Evolutionary conservation across 2,888 invertebrate species (phyloP), one percentile per base, ranked within the genome.

Genomic region (Clusia tigrina): DNA sequence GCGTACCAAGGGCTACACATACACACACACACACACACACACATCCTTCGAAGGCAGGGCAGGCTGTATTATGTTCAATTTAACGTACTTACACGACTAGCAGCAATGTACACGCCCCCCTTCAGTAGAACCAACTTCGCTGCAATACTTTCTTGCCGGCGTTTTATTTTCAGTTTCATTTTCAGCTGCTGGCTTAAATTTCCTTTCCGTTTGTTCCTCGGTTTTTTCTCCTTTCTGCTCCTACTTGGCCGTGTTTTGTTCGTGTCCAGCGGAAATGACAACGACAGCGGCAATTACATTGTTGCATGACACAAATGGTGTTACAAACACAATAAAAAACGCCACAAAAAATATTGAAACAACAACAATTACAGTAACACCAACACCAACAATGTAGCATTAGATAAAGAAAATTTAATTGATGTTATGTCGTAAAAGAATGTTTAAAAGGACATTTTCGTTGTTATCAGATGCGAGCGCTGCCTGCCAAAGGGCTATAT

Each of bases 221-320:
- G 64, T 66, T 37, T 62, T 56, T 60, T 46, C 37, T 37, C 23
- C 2, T 51, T 6, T 46, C 5, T n/a, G 6, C 2, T 46, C 17
- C 46, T 53, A 9, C 15, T 25, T 15, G 17, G 25, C 17, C 25
- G 15, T 53, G 53, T 53, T 54, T 42, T 42, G 42, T 15, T 48
- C 48, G 74, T 79, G 77, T 79, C 74, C 75, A 76, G 71, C 77
- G 81, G 79, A 79, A 76, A 80, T 77, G 74, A 78, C 76, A 80
- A 77, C 78, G 78, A 76, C 78, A 79, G 76, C 76, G 76, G 78
- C 81, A 78, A 79, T 79, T 80, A 80, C 80, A 80, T 74, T 80
- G 81, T 79, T 80, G 80, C 81, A 80, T 79, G 81, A 78, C 79
- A 79, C 76, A 77, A 79, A 79, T 73, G 76, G 76, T 79, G 78